These are phyloP conservation scores for Lucilia sericata DNA, from an alignment of 1,140 invertebrate genomes.

Conservation along the genomic window DNA sequence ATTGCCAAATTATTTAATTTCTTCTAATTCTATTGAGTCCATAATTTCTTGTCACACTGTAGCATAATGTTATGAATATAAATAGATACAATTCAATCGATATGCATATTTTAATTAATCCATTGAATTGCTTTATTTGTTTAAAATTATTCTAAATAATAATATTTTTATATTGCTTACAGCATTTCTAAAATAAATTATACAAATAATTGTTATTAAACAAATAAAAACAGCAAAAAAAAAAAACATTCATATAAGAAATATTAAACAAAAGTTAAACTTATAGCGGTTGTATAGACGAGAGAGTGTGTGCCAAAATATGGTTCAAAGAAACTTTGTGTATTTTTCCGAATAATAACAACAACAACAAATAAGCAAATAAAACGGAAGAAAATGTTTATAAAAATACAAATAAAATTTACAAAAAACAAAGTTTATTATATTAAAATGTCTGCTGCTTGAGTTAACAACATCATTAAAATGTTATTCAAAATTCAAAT, in stretches of 20 bases:
- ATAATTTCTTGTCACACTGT: no score
- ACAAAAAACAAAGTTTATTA: not conserved
- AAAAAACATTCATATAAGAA: not conserved
- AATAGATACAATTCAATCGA: no score
- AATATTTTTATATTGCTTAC: constrained; percentile 6
- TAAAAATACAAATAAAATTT: not conserved
- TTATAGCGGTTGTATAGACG: no score
- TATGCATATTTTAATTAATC: no score
- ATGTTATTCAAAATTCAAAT: not conserved
- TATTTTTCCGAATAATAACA: not conserved
- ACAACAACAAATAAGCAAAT: not conserved
- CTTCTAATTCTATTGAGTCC: no score
- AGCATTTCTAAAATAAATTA: not conserved
- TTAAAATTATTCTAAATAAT: no score
- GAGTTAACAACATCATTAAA: not conserved
- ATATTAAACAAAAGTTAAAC: not conserved
- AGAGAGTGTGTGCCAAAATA: not conserved
- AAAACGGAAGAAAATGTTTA: not conserved
- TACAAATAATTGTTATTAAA: not conserved
- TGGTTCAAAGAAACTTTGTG: not conserved
- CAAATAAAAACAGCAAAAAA: not conserved
- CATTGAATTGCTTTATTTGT: no score
- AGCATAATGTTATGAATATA: no score
- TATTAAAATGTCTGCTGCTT: not conserved
- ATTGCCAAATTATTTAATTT: no score